Evolutionary conservation across 2,113 vertebrate genomes (phyloP).

Genomic region (Orcinus orca): DNA sequence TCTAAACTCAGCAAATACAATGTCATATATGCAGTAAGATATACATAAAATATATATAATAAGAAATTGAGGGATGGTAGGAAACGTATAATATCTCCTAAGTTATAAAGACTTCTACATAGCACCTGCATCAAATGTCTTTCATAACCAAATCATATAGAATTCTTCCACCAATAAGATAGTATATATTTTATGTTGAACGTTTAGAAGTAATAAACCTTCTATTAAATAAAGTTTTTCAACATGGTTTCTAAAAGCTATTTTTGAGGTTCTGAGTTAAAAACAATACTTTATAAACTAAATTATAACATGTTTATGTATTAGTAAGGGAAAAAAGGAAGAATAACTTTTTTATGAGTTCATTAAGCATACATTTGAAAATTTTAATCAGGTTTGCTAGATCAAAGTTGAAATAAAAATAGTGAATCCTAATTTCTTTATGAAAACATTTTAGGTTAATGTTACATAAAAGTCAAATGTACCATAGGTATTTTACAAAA

Average conservation of each 20-base stretch:
- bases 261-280: constrained; percentile 40
- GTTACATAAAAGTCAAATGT: constrained; percentile 52
- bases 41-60: not conserved
- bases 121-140: not conserved
- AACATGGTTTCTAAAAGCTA: constrained; percentile 57
- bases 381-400: constrained; percentile 21
- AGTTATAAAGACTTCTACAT: not conserved
- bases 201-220: not conserved
- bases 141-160: not conserved
- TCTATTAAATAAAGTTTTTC: constrained; percentile 19
- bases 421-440: constrained; percentile 54
- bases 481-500: constrained; percentile 37
- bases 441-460: constrained; percentile 47
- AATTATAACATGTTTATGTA: constrained; percentile 13
- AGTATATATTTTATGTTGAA: not conserved
- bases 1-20: constrained; percentile 30
- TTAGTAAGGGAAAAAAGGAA: constrained; percentile 5
- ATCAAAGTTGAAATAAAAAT: constrained; percentile 45
- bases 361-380: constrained; percentile 31
- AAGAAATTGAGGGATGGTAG: not conserved
- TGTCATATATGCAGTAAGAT: not conserved
- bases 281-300: constrained; percentile 42
- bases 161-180: not conserved
- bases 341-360: not conserved
- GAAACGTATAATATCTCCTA: not conserved